Conservation (phyloP, 1,140 invertebrate genomes). For the Drosophila yakuba region DNA sequence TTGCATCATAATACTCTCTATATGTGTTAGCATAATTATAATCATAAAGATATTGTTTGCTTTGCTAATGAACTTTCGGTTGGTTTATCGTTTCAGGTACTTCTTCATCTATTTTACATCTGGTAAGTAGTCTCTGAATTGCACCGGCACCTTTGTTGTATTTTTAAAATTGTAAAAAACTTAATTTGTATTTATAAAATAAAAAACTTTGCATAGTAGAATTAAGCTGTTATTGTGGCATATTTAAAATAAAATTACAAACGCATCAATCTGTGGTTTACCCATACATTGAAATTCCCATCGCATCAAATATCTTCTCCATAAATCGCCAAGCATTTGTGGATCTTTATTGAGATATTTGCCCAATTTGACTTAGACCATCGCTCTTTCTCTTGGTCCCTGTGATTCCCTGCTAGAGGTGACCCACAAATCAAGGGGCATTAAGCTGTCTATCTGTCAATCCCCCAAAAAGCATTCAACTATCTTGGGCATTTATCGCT, state of each 20-base stretch:
- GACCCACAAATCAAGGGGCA: constrained; percentile 77
- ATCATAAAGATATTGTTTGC: background rate
- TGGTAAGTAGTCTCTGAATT: constrained; percentile 10
- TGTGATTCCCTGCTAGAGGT: constrained; percentile 5
- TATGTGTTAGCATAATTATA: constrained; percentile 1
- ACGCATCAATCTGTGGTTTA: background rate
- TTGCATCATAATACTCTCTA: constrained; percentile 6
- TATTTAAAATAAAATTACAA: too few species aligned
- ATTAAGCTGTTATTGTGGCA: too few species aligned
- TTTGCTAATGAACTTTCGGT: constrained; percentile 14
- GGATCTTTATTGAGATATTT: constrained; percentile 43
- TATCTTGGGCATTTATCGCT: constrained; percentile 44
- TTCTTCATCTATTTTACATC: background rate
- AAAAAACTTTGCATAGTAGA: too few species aligned
- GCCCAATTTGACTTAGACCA: constrained; percentile 30
- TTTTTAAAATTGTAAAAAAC: too few species aligned
- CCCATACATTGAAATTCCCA: background rate
- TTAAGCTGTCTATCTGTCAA: constrained; percentile 73
- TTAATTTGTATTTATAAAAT: too few species aligned
- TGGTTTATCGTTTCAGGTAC: constrained; percentile 14
- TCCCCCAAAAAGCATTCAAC: constrained; percentile 45
- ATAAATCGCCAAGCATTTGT: constrained; percentile 28
- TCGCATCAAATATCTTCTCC: constrained; percentile 1
- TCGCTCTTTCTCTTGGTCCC: constrained; percentile 11
- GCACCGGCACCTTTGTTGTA: too few species aligned